Evolutionary conservation across 2,113 vertebrate species (phyloP).

Genomic region (Aegotheles bennettii): DNA sequence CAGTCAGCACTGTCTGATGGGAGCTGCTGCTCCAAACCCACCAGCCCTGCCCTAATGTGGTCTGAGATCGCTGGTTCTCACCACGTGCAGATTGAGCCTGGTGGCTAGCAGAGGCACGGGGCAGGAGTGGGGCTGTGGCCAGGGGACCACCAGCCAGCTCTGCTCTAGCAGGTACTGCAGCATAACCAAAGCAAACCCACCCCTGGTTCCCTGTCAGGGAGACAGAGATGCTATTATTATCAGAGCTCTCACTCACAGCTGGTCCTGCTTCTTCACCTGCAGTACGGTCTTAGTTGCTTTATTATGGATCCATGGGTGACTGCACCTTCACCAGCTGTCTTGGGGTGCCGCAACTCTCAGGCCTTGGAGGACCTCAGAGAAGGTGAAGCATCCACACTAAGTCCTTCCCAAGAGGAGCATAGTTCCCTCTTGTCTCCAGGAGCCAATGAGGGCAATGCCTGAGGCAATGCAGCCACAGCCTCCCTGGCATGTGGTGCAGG

Average conservation of each 20-base stretch:
- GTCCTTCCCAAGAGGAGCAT: background rate
- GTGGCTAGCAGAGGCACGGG: background rate
- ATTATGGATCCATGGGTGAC: background rate
- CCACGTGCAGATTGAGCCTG: background rate
- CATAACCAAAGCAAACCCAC: background rate
- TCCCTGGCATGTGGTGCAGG: slow-evolving; percentile 22
- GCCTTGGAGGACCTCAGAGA: background rate
- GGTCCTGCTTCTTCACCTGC: background rate
- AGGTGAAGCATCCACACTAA: background rate
- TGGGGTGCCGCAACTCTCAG: background rate
- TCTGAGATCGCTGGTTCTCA: slow-evolving; percentile 8
- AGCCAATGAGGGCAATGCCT: background rate
- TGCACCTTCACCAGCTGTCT: background rate
- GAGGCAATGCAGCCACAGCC: background rate
- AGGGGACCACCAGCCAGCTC: background rate
- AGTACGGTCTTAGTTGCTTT: background rate
- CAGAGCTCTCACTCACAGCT: background rate
- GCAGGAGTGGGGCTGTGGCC: background rate
- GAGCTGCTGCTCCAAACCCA: background rate
- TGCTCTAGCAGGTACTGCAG: background rate
- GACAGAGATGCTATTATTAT: background rate
- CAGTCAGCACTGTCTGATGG: slow-evolving; percentile 50
- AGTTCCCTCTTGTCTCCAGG: background rate
- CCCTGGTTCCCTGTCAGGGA: background rate
- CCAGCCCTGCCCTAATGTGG: background rate